Conservation (phyloP, 2,888 invertebrate genomes). For the Melinaea marsaeus region DNA sequence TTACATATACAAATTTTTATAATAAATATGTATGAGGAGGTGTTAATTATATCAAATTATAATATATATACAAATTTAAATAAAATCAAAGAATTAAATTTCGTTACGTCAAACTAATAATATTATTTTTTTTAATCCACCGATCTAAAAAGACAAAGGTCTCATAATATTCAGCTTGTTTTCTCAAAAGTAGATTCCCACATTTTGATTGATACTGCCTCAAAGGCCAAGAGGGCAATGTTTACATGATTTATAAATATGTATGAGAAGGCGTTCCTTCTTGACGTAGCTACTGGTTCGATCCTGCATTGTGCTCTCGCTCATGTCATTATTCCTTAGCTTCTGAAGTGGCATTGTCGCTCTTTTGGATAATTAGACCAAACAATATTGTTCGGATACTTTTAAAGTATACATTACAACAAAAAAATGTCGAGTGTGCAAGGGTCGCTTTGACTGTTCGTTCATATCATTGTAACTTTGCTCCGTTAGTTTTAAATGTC, state of each 20-base stretch:
- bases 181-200: slow-evolving; percentile 24
- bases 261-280: slow-evolving; percentile 65
- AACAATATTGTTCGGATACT: slow-evolving; percentile 54
- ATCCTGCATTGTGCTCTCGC: slow-evolving; percentile 62
- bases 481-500: slow-evolving; percentile 50
- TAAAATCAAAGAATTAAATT: too few relatives aligned
- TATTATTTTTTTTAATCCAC: too few relatives aligned
- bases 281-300: slow-evolving; percentile 59
- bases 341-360: slow-evolving; percentile 65
- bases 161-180: slow-evolving; percentile 15
- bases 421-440: slow-evolving; percentile 60
- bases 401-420: slow-evolving; percentile 72
- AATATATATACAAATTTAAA: too few relatives aligned
- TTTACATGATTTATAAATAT: slow-evolving; percentile 58
- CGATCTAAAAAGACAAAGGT: background rate
- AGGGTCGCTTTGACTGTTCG: slow-evolving; percentile 65
- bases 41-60: slow-evolving; percentile 35
- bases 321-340: slow-evolving; percentile 60
- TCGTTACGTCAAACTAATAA: too few relatives aligned
- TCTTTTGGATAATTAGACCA: slow-evolving; percentile 74
- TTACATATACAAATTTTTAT: too few relatives aligned
- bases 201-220: slow-evolving; percentile 25
- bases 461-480: slow-evolving; percentile 66
- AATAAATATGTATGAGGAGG: slow-evolving; percentile 61
- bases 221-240: slow-evolving; percentile 25